phyloP scores from a whole-genome alignment of 2,888 invertebrate genomes.

The Tinea semifulvella region DNA sequence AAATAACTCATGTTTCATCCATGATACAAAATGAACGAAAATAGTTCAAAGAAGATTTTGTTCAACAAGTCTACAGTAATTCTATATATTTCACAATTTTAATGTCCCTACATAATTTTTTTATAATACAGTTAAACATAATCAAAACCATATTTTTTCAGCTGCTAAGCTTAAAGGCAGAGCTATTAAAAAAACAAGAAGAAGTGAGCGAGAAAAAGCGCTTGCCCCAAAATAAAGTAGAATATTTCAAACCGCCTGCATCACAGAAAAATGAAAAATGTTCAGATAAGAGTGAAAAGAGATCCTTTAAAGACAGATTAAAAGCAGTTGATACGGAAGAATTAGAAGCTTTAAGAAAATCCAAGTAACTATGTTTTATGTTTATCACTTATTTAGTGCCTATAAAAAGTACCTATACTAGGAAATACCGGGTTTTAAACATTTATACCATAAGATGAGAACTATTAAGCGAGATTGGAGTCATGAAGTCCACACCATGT shows the following conservation, averaged over 20 bases:
- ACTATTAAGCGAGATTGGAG: no score
- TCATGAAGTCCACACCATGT: no score
- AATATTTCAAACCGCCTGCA: slow-evolving; percentile 52
- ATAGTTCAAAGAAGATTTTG: slow-evolving; percentile 46
- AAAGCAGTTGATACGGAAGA: slow-evolving; percentile 48
- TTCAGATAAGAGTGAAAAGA: slow-evolving; percentile 39
- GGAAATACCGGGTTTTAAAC: no score
- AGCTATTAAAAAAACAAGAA: slow-evolving; percentile 85
- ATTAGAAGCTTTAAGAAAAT: slow-evolving; percentile 54
- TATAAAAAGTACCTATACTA: no score
- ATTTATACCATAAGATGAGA: no score
- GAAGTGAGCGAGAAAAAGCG: slow-evolving; percentile 77
- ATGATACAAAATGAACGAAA: slow-evolving; percentile 41
- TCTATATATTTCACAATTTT: slow-evolving; percentile 17
- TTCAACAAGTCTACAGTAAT: slow-evolving; percentile 66
- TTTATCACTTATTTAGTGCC: no score
- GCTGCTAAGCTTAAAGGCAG: slow-evolving; percentile 88
- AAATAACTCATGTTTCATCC: no score
- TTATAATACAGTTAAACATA: not conserved
- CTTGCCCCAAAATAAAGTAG: slow-evolving; percentile 58
- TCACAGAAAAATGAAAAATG: slow-evolving; percentile 45
- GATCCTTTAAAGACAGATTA: slow-evolving; percentile 40
- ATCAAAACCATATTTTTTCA: slow-evolving; percentile 27
- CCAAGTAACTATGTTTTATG: slow-evolving; percentile 43
- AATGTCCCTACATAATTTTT: slow-evolving; percentile 2